Conservation (phyloP, 2,888 invertebrate genomes). For the Diaprepes abbreviatus region DNA sequence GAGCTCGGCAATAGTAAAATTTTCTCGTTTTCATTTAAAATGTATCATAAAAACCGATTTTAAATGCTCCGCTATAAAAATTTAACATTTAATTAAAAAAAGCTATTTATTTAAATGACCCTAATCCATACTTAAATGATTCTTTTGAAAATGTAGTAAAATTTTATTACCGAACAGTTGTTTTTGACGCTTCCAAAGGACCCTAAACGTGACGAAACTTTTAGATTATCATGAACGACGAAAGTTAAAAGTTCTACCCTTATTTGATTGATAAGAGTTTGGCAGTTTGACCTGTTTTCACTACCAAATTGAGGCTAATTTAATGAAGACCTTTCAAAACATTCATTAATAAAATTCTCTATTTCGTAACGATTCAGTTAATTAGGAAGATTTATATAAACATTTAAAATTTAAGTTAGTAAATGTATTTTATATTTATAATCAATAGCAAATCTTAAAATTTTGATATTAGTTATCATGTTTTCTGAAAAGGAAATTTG, state of each 20-base stretch:
- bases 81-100: too few relatives aligned
- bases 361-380: too few relatives aligned
- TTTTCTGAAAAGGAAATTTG: too few relatives aligned
- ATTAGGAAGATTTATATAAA: too few relatives aligned
- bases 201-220: constrained; percentile 8
- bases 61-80: too few relatives aligned
- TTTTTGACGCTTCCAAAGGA: neutral
- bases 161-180: neutral
- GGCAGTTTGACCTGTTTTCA: constrained; percentile 12
- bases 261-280: constrained; percentile 4
- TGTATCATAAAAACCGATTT: neutral
- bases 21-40: too few relatives aligned
- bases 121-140: neutral
- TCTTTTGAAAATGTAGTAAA: neutral
- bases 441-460: too few relatives aligned
- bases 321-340: neutral
- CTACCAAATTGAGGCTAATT: neutral
- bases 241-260: constrained; percentile 6
- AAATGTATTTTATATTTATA: too few relatives aligned
- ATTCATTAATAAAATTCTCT: neutral
- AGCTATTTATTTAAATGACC: neutral
- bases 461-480: too few relatives aligned
- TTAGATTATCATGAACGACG: neutral
- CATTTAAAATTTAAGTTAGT: too few relatives aligned
- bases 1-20: too few relatives aligned